phyloP scores from a whole-genome alignment of 2,113 vertebrate genomes.

The Sterrhoptilus dennistouni region DNA sequence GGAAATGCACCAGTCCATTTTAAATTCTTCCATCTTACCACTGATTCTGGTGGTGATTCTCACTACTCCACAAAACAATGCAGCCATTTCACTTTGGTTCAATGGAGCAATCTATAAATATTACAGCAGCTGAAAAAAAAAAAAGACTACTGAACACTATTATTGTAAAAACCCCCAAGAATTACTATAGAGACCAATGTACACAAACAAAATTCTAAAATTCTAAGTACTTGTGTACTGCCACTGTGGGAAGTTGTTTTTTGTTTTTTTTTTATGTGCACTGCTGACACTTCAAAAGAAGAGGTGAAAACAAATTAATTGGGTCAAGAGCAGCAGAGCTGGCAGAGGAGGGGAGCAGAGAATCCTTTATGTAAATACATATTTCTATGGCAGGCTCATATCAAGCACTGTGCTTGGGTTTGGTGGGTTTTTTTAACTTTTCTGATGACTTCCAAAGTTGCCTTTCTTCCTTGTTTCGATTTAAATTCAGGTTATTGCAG shows the following conservation, averaged over 20 bases:
- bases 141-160: too few species aligned
- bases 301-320: background rate
- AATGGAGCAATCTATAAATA: background rate
- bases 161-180: too few species aligned
- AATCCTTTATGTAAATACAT: background rate
- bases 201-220: background rate
- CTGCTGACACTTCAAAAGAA: background rate
- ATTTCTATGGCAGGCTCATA: background rate
- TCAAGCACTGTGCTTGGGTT: background rate
- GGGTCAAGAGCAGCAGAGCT: background rate
- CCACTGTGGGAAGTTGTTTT: background rate
- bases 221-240: background rate
- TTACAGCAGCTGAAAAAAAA: background rate
- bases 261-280: background rate
- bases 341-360: background rate
- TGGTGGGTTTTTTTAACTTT: background rate
- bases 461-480: background rate
- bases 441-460: background rate
- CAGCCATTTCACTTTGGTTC: conserved; percentile 2
- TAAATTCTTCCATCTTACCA: background rate
- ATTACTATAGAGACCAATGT: background rate
- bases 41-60: background rate
- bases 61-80: background rate
- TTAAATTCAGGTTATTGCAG: background rate
- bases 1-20: background rate